These are phyloP conservation scores for Hoplodrina ambigua DNA, from an alignment of 2,888 invertebrate species.

Conservation along the genomic window DNA sequence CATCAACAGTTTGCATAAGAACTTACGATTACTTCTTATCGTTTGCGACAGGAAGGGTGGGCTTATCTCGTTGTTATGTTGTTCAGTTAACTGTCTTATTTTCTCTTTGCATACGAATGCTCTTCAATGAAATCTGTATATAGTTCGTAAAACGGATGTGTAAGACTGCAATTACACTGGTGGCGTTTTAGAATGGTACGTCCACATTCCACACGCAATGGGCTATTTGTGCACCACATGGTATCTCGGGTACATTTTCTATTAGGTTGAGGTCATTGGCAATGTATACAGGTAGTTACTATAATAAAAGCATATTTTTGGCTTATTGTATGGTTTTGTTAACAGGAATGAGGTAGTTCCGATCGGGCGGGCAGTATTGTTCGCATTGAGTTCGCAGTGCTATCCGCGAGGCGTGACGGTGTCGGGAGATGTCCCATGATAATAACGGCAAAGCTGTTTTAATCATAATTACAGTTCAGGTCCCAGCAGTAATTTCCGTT, in stretches of 20 bases:
- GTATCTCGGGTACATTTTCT: conserved; percentile 65
- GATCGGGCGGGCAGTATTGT: conserved; percentile 72
- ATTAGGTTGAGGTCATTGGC: conserved; percentile 73
- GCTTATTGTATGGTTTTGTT: conserved; percentile 59
- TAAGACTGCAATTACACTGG: conserved; percentile 62
- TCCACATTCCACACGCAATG: conserved; percentile 76
- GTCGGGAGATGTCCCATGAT: conserved; percentile 79
- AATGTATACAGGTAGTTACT: conserved; percentile 38
- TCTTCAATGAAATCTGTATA: conserved; percentile 30
- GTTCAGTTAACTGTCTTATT: conserved; percentile 28
- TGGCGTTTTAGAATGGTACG: conserved; percentile 15
- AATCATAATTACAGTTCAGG: conserved; percentile 61
- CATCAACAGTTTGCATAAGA: conserved; percentile 38
- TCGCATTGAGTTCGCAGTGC: conserved; percentile 74
- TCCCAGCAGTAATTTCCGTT: conserved; percentile 58
- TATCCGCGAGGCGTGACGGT: conserved; percentile 78
- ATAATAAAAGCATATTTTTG: conserved; percentile 45
- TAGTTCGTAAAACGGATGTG: conserved; percentile 49
- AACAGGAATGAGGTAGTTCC: conserved; percentile 75
- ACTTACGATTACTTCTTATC: conserved; percentile 66
- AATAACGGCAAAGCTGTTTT: conserved; percentile 62
- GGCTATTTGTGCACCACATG: conserved; percentile 70
- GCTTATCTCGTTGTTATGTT: conserved; percentile 63
- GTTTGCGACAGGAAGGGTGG: conserved; percentile 59
- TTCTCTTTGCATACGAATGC: conserved; percentile 30